Evolutionary conservation across 2,113 vertebrate genomes (phyloP).

Genomic region (Myxocyprinus asiaticus): DNA sequence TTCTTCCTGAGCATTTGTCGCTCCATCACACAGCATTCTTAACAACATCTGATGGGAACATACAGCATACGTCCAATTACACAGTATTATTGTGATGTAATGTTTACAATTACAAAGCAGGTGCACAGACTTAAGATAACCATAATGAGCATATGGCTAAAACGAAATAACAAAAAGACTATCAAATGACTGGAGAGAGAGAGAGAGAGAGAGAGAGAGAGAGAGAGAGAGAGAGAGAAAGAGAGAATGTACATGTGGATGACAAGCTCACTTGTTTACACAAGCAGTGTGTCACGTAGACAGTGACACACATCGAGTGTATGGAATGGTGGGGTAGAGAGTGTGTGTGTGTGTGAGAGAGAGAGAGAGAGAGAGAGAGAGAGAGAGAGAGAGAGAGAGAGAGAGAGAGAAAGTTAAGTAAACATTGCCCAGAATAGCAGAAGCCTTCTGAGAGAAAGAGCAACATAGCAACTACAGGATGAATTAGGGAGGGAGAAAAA

Average conservation of each 20-base stretch:
- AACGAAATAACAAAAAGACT: not conserved
- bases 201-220: too few relatives aligned
- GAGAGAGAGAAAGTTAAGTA: conserved; percentile 26
- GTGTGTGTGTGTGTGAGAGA: not conserved
- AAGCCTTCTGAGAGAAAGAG: conserved; percentile 37
- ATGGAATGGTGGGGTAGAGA: not conserved
- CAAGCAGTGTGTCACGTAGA: conserved; percentile 26
- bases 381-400: not conserved
- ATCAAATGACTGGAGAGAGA: too few relatives aligned
- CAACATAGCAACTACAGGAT: conserved; percentile 38
- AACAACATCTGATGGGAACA: conserved; percentile 15
- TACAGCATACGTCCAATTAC: not conserved
- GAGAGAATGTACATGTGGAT: not conserved
- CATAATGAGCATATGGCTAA: not conserved
- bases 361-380: conserved; percentile 5
- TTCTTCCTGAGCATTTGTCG: not conserved
- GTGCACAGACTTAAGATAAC: not conserved
- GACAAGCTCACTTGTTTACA: conserved; percentile 3
- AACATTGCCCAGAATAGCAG: conserved; percentile 50
- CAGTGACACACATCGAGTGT: not conserved
- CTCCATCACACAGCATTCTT: conserved; percentile 10
- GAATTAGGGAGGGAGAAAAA: not conserved
- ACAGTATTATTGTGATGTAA: not conserved
- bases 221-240: not conserved
- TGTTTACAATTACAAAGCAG: not conserved